Conservation (phyloP, 2,797 vertebrate species). For the Trachurus trachurus region DNA sequence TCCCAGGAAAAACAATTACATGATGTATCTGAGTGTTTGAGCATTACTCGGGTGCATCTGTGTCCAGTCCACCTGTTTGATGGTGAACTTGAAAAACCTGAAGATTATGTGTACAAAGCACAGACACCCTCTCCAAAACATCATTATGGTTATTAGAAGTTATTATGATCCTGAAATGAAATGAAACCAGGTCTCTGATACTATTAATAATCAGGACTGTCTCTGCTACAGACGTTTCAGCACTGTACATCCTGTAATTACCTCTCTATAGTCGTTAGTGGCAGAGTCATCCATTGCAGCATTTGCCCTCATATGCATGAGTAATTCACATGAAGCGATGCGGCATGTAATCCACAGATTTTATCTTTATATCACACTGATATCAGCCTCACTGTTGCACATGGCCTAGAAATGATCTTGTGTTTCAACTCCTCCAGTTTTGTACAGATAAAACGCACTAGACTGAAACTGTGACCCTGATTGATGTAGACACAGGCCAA, state of each 20-base stretch:
- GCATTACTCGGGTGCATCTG: not conserved
- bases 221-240: not conserved
- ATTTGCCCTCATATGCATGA: not conserved
- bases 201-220: not conserved
- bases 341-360: not conserved
- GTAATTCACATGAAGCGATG: not conserved
- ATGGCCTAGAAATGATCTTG: not conserved
- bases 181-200: not conserved
- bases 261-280: not conserved
- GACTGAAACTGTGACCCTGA: not conserved
- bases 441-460: not conserved
- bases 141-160: not conserved
- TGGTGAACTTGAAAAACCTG: not conserved
- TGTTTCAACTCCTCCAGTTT: not conserved
- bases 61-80: not conserved
- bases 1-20: not conserved
- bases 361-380: not conserved
- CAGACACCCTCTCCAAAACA: not conserved
- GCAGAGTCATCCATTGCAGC: too few species aligned
- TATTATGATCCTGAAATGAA: not conserved
- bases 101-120: not conserved
- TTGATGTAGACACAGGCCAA: not conserved
- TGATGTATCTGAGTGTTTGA: not conserved
- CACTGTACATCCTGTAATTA: not conserved
- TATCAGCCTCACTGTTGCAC: not conserved